Evolutionary conservation across 1,140 invertebrate genomes (phyloP), one percentile per base, ranked within the genome.

Genomic region (Nautilus pompilius): DNA sequence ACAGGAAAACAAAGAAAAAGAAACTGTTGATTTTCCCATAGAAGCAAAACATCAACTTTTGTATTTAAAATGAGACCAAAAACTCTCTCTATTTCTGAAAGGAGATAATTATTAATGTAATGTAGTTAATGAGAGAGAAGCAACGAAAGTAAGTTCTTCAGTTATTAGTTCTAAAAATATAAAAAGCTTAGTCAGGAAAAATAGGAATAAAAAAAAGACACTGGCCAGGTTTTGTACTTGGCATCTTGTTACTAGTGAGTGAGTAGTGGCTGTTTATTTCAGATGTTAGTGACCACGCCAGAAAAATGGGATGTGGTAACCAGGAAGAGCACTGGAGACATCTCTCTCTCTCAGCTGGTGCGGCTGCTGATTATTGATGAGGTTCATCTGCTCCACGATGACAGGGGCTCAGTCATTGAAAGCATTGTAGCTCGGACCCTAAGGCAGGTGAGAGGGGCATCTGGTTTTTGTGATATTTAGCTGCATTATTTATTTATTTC

Each of bases 241-340:
- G n/a, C n/a, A n/a, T n/a, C n/a, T n/a, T n/a, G n/a, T n/a, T n/a
- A n/a, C n/a, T n/a, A n/a, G n/a, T n/a, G n/a, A n/a, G n/a, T n/a
- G n/a, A n/a, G n/a, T n/a, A n/a, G n/a, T n/a, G n/a, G n/a, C n/a
- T n/a, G n/a, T n/a, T n/a, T n/a, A n/a, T 57, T 65, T 29, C 69
- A 87, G 83, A 98, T 99, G 89, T 87, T 99, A 22, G 93, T 99
- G 3, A 96, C 96, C 1, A 99, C 98, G 0, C 98, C 98, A 0
- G 98, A 99, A 84, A 99, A 99, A 79, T 99, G 97, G 96, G 98
- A 99, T 83, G 95, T 99, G 17, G 93, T 99, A 2, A 99, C 97
- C 0, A 85, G 98, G 61, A 99, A 99, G 85, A 90, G 91, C 65
- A 88, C 89, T 69, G 93, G 95, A 32, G 96, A 99, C 82, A 91